Conservation (phyloP, 2,797 vertebrate species). For the Bradypodion pumilum region DNA sequence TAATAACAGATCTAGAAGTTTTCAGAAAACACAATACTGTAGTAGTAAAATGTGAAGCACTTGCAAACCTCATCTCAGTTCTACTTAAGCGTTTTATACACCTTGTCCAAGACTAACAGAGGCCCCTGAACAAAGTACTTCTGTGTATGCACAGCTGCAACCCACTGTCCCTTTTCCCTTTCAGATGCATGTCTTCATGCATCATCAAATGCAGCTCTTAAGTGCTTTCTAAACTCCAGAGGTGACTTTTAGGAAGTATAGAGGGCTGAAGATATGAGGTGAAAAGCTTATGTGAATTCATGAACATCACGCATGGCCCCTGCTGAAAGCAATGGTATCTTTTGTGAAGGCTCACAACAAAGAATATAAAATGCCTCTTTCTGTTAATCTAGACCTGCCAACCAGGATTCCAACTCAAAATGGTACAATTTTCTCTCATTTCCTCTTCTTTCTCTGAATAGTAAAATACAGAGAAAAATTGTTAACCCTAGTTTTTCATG, state of each 20-base stretch:
- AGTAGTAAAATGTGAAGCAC: background rate
- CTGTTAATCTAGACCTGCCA: background rate
- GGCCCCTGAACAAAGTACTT: background rate
- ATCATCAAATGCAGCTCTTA: background rate
- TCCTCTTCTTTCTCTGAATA: background rate
- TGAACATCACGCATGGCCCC: background rate
- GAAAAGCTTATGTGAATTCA: background rate
- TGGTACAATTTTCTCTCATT: background rate
- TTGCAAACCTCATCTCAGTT: background rate
- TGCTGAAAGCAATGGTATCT: background rate
- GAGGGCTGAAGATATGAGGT: background rate
- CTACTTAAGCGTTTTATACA: background rate
- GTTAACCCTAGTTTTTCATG: conserved; percentile 20
- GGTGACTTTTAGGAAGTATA: background rate
- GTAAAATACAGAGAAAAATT: conserved; percentile 3
- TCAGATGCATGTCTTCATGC: background rate
- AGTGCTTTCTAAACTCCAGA: background rate
- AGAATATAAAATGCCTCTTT: background rate
- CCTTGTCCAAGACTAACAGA: background rate
- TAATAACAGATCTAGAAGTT: background rate
- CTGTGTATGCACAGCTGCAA: background rate
- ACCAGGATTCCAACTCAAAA: background rate
- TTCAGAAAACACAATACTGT: background rate
- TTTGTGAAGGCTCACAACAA: background rate
- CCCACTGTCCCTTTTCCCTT: background rate